phyloP scores from a whole-genome alignment of 2,797 vertebrate species.

The Furcifer pardalis region DNA sequence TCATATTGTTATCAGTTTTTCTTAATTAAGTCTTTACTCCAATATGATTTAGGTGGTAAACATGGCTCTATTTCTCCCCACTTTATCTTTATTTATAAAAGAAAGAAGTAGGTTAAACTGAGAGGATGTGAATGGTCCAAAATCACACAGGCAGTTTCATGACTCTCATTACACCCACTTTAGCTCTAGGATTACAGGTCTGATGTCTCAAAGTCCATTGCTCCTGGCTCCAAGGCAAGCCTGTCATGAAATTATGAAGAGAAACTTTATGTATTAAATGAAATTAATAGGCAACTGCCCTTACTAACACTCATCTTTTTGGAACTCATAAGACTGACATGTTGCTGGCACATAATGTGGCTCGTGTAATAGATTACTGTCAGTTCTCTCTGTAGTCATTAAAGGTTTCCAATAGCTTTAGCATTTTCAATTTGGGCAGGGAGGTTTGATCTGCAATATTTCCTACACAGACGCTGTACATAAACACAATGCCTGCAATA shows the following conservation, averaged over 20 bases:
- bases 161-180: neutral
- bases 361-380: constrained; percentile 25
- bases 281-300: neutral
- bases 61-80: neutral
- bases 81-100: neutral
- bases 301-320: constrained; percentile 9
- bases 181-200: neutral
- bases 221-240: neutral
- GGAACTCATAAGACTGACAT: neutral
- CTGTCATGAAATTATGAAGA: constrained; percentile 6
- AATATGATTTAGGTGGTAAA: neutral
- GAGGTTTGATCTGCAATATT: constrained; percentile 24
- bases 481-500: constrained; percentile 46
- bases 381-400: constrained; percentile 28
- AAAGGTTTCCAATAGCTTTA: constrained; percentile 28
- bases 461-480: constrained; percentile 25
- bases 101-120: neutral
- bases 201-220: neutral
- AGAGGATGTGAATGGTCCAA: neutral
- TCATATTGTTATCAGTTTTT: too few relatives aligned
- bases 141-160: neutral
- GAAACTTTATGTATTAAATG: constrained; percentile 28
- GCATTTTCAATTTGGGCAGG: neutral
- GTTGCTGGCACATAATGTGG: neutral
- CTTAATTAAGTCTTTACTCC: neutral